A percentile compares a stretch with the other conserved stretches of the same genome.
Conservation (phyloP, 2,113 vertebrate species). For the Ondatra zibethicus region DNA sequence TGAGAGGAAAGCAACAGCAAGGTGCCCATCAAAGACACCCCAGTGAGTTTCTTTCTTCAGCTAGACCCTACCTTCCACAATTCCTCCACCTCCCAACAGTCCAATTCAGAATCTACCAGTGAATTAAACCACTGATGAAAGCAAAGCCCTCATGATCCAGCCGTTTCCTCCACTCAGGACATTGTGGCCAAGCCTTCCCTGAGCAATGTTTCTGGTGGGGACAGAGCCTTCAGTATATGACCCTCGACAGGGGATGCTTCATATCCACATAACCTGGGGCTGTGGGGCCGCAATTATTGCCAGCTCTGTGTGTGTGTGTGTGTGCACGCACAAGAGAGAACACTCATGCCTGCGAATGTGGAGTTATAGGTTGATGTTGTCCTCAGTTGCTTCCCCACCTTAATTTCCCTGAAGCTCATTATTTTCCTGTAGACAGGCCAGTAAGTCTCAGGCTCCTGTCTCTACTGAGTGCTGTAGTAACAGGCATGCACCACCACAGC, state of each 20-base stretch:
- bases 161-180: neutral
- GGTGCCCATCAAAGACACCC: neutral
- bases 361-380: neutral
- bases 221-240: neutral
- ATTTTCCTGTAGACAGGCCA: neutral
- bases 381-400: neutral
- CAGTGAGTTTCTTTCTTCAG: neutral
- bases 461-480: neutral
- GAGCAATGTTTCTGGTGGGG: neutral
- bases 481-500: neutral
- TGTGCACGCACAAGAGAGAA: no score
- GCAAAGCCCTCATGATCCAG: neutral
- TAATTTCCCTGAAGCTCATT: neutral
- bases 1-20: neutral
- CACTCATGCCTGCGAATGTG: no score
- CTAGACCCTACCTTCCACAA: neutral
- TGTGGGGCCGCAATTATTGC: no score
- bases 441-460: neutral
- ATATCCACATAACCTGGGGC: neutral
- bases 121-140: neutral
- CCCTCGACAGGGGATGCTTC: neutral
- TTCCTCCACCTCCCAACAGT: neutral
- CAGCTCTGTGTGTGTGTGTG: no score
- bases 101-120: neutral
- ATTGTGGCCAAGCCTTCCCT: neutral